Base-by-base conservation (phyloP, 2,888 invertebrate species). In the Melinopterus prodromus region DNA sequence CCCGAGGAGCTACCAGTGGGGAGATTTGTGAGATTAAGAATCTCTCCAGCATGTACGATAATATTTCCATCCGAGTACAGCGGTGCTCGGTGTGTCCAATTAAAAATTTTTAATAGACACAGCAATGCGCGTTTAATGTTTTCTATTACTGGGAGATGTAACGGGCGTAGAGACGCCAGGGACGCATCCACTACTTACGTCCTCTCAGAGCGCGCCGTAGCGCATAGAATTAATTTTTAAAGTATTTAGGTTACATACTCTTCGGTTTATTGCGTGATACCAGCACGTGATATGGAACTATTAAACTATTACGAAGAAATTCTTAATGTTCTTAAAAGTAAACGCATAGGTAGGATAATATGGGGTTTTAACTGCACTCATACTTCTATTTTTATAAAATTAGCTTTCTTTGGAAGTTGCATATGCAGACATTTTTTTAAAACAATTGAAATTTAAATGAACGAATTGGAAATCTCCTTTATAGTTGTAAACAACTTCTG, bases 31-130 rank as follows among this genome's bases (percentile, higher is more conserved):
- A 53, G 53, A 53, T 53, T 53, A 53, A 53, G 53, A 12, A 53
- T 12, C 53, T 53, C 12, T 53, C 53, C 12, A 53, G 53, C 12
- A 53, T 53, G 53, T 7, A 53, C 53, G 53, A 53, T 36, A 74
- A 36, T 74, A 26, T 35, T 36, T 36, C n/a, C 37, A 15, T 74
- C 36, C n/a, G n/a, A 26, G 15, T 26, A 71, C 26, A 9, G 16
- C 15, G n/a, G 6, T 71, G 14, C 71, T 71, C n/a, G 71, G 26
- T 71, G 71, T 6, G 71, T 71, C 71, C 74, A 74, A 74, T 74
- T 74, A 74, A 74, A 35, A 74, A 74, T 74, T 71, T 71, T 71
- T 71, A 71, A 71, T 71, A 71, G 71, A 26, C 71, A 71, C 71
- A 12, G 71, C 26, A 71, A 71, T 71, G 71, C 15, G 26, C 16